phyloP scores from a whole-genome alignment of 2,888 invertebrate genomes.

The Microctonus brassicae region DNA sequence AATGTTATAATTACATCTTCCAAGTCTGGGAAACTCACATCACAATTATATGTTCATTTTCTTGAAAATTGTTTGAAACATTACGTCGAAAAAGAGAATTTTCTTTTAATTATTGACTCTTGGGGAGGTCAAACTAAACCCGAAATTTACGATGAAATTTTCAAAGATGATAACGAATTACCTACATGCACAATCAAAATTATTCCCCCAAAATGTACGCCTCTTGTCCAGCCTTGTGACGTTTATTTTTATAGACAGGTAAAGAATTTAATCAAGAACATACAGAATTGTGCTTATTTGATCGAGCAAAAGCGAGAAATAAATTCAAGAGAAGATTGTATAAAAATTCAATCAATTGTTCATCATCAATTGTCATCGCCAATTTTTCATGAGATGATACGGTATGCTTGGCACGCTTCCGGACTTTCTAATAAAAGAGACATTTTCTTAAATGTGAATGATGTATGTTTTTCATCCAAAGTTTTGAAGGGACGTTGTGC shows the following conservation, averaged over 20 bases:
- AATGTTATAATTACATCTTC: slow-evolving; percentile 40
- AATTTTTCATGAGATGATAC: background rate
- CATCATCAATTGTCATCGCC: background rate
- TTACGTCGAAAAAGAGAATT: slow-evolving; percentile 40
- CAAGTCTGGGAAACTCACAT: slow-evolving; percentile 46
- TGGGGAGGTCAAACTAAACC: slow-evolving; percentile 44
- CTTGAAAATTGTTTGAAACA: slow-evolving; percentile 40
- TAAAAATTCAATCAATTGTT: background rate
- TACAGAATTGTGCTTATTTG: background rate
- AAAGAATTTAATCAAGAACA: background rate
- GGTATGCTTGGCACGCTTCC: background rate
- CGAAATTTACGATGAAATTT: slow-evolving; percentile 35
- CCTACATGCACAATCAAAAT: background rate
- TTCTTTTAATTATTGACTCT: slow-evolving; percentile 43
- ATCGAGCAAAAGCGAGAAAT: background rate
- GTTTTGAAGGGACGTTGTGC: too few species aligned
- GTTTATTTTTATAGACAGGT: background rate
- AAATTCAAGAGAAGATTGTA: background rate
- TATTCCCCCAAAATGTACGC: background rate
- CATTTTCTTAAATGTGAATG: too few species aligned
- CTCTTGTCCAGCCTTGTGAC: background rate
- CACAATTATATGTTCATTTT: too few species aligned
- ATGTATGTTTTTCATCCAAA: too few species aligned
- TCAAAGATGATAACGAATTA: background rate
- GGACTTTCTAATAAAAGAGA: too few species aligned